These are phyloP conservation scores for Chamaea fasciata DNA, from an alignment of 2,113 vertebrate genomes.

Conservation along the genomic window DNA sequence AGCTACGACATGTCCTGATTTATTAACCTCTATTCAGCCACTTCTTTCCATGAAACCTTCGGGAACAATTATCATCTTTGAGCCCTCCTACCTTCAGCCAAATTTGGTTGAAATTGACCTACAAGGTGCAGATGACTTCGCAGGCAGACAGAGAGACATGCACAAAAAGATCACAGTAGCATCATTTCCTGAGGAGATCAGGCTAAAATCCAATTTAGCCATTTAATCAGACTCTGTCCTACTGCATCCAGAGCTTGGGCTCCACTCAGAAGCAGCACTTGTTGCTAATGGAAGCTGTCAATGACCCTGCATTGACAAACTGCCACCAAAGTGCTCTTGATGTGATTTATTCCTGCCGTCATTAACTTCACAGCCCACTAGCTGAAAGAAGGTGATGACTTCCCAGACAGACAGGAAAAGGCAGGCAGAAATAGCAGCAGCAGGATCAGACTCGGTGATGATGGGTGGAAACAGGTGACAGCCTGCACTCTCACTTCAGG, in stretches of 20 bases:
- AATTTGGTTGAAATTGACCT: conserved; percentile 5
- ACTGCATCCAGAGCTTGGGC: background rate
- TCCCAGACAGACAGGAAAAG: conserved; percentile 55
- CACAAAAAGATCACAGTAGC: background rate
- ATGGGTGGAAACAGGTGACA: conserved; percentile 53
- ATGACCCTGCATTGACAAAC: conserved; percentile 39
- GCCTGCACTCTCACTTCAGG: conserved; percentile 1
- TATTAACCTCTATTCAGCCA: conserved; percentile 17
- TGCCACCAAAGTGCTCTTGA: conserved; percentile 44
- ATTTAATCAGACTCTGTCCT: conserved; percentile 8
- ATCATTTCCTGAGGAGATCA: background rate
- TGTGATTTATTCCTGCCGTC: conserved; percentile 53
- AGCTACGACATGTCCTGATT: background rate
- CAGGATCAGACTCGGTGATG: background rate
- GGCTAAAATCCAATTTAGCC: background rate
- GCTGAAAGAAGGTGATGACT: conserved; percentile 47
- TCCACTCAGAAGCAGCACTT: conserved; percentile 19
- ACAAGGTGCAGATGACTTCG: background rate
- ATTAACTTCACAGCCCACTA: conserved; percentile 53
- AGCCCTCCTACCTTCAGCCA: background rate
- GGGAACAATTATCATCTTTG: background rate
- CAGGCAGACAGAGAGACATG: background rate
- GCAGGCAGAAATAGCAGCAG: conserved; percentile 53
- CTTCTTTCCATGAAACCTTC: background rate
- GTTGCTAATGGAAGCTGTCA: conserved; percentile 39